Conservation (phyloP, 2,888 invertebrate genomes). For the Nemoura dubitans region DNA sequence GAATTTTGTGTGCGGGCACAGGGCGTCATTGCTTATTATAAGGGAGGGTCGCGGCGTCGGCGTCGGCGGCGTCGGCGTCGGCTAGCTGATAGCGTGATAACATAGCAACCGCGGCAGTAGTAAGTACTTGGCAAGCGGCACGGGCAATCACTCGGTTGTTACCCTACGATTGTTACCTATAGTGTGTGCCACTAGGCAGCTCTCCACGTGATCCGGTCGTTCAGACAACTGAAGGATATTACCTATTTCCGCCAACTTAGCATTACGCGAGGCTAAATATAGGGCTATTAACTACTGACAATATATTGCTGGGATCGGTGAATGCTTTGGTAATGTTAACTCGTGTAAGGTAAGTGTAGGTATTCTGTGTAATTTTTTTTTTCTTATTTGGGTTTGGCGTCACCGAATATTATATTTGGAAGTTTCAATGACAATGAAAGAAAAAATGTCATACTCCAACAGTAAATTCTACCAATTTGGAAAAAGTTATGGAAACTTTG, state of each 20-base stretch:
- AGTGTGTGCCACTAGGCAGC: constrained; percentile 9
- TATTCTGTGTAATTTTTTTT: too few species aligned
- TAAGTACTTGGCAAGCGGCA: constrained; percentile 16
- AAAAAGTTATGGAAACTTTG: too few species aligned
- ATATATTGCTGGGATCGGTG: too few species aligned
- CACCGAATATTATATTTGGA: too few species aligned
- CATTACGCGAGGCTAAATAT: not conserved
- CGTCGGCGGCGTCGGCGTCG: not conserved
- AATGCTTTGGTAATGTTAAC: too few species aligned
- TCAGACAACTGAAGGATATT: constrained; percentile 20
- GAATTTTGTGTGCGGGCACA: not conserved
- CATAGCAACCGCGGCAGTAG: not conserved
- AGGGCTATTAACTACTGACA: not conserved
- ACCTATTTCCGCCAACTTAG: constrained; percentile 32
- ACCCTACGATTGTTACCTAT: not conserved
- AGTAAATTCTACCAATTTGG: too few species aligned
- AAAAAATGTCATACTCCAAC: too few species aligned
- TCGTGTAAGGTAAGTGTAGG: too few species aligned
- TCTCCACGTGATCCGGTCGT: constrained; percentile 25
- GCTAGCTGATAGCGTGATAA: not conserved
- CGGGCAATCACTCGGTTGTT: constrained; percentile 20
- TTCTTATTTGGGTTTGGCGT: too few species aligned
- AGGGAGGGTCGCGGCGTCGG: not conserved
- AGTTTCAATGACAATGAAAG: too few species aligned
- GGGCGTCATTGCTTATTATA: constrained; percentile 3